phyloP scores from a whole-genome alignment of 2,797 vertebrate species.

The Eutrigla gurnardus region DNA sequence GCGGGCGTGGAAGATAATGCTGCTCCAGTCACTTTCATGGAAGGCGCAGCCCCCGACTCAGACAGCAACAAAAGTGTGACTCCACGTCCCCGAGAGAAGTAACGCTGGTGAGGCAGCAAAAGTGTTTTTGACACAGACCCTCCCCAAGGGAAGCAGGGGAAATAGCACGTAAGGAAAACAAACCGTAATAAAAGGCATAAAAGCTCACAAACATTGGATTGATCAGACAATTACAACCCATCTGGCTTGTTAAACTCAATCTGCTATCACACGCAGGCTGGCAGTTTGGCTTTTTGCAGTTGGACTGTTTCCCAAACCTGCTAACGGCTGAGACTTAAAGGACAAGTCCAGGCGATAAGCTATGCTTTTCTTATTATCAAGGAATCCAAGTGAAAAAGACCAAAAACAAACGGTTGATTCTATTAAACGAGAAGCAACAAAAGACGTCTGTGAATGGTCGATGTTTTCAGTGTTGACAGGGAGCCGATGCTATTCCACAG shows the following conservation, averaged over 20 bases:
- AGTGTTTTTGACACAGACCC: conserved; percentile 77
- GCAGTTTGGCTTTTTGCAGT: conserved; percentile 54
- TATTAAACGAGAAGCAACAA: background rate
- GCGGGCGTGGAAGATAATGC: conserved; percentile 63
- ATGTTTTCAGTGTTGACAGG: background rate
- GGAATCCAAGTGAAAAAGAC: conserved; percentile 1
- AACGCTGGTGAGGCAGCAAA: conserved; percentile 60
- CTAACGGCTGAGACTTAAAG: conserved; percentile 30
- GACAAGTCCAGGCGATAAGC: conserved; percentile 4
- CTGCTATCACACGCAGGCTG: conserved; percentile 88
- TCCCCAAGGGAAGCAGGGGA: conserved; percentile 81
- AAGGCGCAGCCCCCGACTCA: conserved; percentile 53
- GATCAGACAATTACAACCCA: conserved; percentile 98
- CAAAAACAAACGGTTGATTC: conserved; percentile 3
- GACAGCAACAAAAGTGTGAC: conserved; percentile 39
- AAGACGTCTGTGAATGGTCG: background rate
- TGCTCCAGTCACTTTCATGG: conserved; percentile 63
- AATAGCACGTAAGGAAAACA: conserved; percentile 92
- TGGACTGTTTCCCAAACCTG: conserved; percentile 62
- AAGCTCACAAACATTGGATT: conserved; percentile 97
- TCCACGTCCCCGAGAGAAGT: conserved; percentile 49
- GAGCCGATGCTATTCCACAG: background rate
- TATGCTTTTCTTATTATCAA: conserved; percentile 18
- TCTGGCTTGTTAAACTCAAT: conserved; percentile 99
- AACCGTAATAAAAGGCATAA: conserved; percentile 96